Conservation (phyloP, 2,797 vertebrate species). For the Macroramphosus scolopax region DNA sequence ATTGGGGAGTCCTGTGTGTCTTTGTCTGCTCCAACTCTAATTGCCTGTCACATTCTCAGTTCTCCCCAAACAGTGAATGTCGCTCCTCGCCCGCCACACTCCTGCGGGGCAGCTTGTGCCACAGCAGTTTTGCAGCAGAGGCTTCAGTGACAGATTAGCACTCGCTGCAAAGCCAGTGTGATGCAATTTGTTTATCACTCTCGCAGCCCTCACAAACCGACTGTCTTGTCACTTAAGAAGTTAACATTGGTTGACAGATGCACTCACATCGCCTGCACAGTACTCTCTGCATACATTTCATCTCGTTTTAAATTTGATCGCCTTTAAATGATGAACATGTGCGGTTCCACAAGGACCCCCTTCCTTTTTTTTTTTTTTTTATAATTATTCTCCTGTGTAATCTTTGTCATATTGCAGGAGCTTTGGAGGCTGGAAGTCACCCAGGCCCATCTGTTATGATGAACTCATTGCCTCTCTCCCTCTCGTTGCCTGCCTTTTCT, state of each 20-base stretch:
- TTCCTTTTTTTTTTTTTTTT: no score
- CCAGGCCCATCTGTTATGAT: slow-evolving; percentile 60
- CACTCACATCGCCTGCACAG: no score
- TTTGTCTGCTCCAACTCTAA: slow-evolving; percentile 47
- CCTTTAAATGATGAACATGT: slow-evolving; percentile 11
- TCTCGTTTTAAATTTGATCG: slow-evolving; percentile 3
- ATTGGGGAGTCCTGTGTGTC: slow-evolving; percentile 15
- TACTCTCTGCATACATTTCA: no score
- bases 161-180: slow-evolving; percentile 20
- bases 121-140: slow-evolving; percentile 36
- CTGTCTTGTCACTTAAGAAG: neutral
- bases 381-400: slow-evolving; percentile 36
- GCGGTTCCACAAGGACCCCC: slow-evolving; percentile 19
- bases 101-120: slow-evolving; percentile 17
- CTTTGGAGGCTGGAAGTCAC: slow-evolving; percentile 46
- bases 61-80: slow-evolving; percentile 30
- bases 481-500: slow-evolving; percentile 7
- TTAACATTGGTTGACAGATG: slow-evolving; percentile 13
- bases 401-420: slow-evolving; percentile 48
- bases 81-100: slow-evolving; percentile 31
- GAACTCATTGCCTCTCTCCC: slow-evolving; percentile 41
- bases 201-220: no score
- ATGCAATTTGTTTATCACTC: slow-evolving; percentile 45
- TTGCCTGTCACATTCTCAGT: slow-evolving; percentile 57
- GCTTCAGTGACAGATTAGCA: slow-evolving; percentile 39